These are phyloP conservation scores for Nomada ruficornis DNA, from an alignment of 2,888 invertebrate species.

Conservation along the genomic window DNA sequence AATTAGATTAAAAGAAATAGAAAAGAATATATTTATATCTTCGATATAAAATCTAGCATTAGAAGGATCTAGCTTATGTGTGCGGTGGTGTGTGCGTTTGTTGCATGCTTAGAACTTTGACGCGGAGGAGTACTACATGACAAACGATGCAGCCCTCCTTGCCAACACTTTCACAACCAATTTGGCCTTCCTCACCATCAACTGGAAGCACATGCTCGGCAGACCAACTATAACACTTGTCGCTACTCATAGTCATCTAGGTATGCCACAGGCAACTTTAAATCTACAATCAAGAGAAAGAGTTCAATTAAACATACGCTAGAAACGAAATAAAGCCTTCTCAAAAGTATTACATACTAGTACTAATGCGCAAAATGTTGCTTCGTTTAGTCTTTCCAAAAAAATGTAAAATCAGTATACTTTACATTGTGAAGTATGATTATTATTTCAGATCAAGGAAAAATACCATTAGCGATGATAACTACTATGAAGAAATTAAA, in stretches of 20 bases:
- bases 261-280: constrained; percentile 85
- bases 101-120: constrained; percentile 91
- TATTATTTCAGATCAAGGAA: constrained; percentile 91
- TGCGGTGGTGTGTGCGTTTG: constrained; percentile 79
- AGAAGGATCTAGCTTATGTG: constrained; percentile 65
- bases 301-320: constrained; percentile 5
- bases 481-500: constrained; percentile 99
- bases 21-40: constrained; percentile 7
- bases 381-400: background rate
- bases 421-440: constrained; percentile 9
- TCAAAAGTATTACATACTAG: constrained; percentile 4
- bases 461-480: constrained; percentile 96
- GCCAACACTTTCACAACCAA: constrained; percentile 97
- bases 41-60: constrained; percentile 30
- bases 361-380: constrained; percentile 23
- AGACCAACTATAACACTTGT: constrained; percentile 97
- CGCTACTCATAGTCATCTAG: constrained; percentile 93
- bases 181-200: constrained; percentile 97
- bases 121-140: constrained; percentile 97
- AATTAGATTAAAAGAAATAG: background rate
- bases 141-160: constrained; percentile 97
- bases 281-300: constrained; percentile 45
- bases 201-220: constrained; percentile 98
- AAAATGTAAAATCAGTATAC: background rate
- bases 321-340: constrained; percentile 9